phyloP scores from a whole-genome alignment of 2,888 invertebrate genomes.

The Nymphalis c-album region DNA sequence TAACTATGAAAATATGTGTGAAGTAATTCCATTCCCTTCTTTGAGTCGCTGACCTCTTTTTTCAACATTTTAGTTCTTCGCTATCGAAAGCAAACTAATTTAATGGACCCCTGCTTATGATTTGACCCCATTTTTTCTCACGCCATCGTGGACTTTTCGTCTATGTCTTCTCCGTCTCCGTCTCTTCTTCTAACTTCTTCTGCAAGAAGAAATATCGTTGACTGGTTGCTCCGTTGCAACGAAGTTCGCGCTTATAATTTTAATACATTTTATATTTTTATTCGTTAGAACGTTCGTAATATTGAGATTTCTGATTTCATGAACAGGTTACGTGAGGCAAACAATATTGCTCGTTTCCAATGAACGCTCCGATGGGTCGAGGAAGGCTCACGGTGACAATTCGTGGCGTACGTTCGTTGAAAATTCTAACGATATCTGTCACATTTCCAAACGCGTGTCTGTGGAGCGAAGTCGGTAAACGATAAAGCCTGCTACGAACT shows the following conservation, averaged over 20 bases:
- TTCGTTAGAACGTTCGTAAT: conserved; percentile 57
- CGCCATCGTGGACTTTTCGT: too few relatives aligned
- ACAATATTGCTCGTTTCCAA: conserved; percentile 66
- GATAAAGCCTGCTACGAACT: neutral
- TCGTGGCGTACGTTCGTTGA: conserved; percentile 54
- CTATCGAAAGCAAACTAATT: too few relatives aligned
- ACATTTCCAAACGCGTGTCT: conserved; percentile 9
- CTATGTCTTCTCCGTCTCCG: too few relatives aligned
- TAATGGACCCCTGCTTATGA: too few relatives aligned
- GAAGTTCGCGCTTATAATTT: neutral
- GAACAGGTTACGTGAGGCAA: conserved; percentile 57
- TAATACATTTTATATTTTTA: conserved; percentile 22
- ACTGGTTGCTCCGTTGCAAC: neutral
- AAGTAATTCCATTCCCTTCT: too few relatives aligned
- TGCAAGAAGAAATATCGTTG: neutral
- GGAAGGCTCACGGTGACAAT: conserved; percentile 50
- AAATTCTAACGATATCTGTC: conserved; percentile 44
- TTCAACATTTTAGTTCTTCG: too few relatives aligned
- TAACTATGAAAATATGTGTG: too few relatives aligned
- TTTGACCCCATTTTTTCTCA: too few relatives aligned
- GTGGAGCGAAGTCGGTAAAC: neutral
- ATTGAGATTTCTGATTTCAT: conserved; percentile 49
- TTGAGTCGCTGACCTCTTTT: too few relatives aligned
- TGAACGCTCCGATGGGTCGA: conserved; percentile 64
- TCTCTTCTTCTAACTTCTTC: too few relatives aligned